Conservation (phyloP, 2,888 invertebrate genomes). For the Thera britannica region DNA sequence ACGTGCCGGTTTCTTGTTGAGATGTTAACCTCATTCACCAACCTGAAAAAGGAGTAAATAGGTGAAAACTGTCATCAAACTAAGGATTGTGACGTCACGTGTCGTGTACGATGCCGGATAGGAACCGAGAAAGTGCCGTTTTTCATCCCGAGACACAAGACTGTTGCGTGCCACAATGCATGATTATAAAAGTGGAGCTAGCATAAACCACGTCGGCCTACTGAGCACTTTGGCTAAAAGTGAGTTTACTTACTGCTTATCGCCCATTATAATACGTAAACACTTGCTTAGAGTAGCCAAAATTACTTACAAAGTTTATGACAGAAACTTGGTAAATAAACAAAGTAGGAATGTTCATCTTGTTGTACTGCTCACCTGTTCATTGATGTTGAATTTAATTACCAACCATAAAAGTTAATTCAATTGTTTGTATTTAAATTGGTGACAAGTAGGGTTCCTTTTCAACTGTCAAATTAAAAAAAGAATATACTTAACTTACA, state of each 20-base stretch:
- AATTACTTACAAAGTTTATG: neutral
- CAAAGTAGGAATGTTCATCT: neutral
- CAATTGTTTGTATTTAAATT: neutral
- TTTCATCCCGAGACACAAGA: conserved; percentile 70
- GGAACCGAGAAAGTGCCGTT: conserved; percentile 78
- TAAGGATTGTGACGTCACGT: conserved; percentile 78
- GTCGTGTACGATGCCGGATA: conserved; percentile 80
- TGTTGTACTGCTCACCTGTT: neutral
- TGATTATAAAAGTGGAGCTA: conserved; percentile 79
- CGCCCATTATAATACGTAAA: conserved; percentile 32
- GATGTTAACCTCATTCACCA: conserved; percentile 64
- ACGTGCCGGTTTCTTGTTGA: conserved; percentile 59
- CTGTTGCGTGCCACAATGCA: conserved; percentile 77
- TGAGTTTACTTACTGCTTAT: conserved; percentile 64
- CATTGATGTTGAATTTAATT: neutral
- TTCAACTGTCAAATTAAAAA: neutral
- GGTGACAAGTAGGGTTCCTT: neutral
- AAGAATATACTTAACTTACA: too few relatives aligned
- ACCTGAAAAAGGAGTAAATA: conserved; percentile 62
- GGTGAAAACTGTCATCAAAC: conserved; percentile 68
- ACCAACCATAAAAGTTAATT: neutral
- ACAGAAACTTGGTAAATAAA: neutral
- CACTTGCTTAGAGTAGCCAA: conserved; percentile 15
- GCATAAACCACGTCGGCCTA: conserved; percentile 77
- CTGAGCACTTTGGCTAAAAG: conserved; percentile 79